Evolutionary conservation across 2,797 vertebrate genomes (phyloP).

Genomic region (Craterocephalus amniculus): DNA sequence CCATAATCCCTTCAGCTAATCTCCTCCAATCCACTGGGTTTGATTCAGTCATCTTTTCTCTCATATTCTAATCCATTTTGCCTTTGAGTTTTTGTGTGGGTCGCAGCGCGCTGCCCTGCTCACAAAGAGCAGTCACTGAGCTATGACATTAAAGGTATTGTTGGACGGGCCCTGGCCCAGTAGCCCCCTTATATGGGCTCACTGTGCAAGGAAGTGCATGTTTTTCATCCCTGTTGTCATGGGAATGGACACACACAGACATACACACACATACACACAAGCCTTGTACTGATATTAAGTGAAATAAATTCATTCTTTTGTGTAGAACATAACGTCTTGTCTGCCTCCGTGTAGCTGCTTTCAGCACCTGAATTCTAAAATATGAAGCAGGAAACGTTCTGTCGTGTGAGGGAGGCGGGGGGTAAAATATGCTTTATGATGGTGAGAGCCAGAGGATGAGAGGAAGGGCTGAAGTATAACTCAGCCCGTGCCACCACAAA

Average conservation of each 20-base stretch:
- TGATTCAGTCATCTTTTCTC: constrained; percentile 87
- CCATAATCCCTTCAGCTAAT: constrained; percentile 78
- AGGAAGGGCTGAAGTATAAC: constrained; percentile 69
- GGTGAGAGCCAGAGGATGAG: constrained; percentile 57
- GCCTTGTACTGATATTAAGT: constrained; percentile 57
- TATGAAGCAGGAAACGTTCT: constrained; percentile 69
- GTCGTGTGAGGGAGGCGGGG: constrained; percentile 40
- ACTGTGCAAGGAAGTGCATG: constrained; percentile 71
- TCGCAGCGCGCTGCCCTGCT: constrained; percentile 66
- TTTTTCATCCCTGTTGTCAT: constrained; percentile 83
- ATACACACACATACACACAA: constrained; percentile 43
- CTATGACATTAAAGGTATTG: constrained; percentile 87
- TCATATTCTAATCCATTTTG: constrained; percentile 85
- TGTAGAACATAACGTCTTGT: constrained; percentile 51
- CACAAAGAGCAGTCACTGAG: constrained; percentile 81
- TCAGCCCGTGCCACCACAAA: constrained; percentile 65
- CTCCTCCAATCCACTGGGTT: constrained; percentile 82
- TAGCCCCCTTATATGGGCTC: constrained; percentile 64
- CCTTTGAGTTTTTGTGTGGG: constrained; percentile 83
- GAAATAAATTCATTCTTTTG: constrained; percentile 73
- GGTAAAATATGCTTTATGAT: constrained; percentile 61
- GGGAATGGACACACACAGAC: constrained; percentile 71
- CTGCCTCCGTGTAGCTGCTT: constrained; percentile 58
- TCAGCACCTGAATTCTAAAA: constrained; percentile 77
- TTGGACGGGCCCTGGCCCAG: constrained; percentile 65